Base-by-base conservation (phyloP, 2,113 vertebrate genomes). In the Osmerus eperlanus region DNA sequence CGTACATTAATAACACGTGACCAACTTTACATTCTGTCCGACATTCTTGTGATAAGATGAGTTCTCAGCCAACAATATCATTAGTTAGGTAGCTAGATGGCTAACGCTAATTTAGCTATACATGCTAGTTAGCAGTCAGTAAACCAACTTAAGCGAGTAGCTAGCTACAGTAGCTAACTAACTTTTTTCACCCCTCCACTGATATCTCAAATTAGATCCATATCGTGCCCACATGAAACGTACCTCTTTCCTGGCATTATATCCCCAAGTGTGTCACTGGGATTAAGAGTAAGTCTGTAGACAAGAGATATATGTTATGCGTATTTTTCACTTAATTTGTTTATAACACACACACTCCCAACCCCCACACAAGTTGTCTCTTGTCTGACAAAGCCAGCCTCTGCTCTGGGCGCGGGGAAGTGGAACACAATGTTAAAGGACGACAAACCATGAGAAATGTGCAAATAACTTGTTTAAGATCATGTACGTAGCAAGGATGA, bases 171-270 rank as follows among this genome's bases (percentile, higher is more conserved):
- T 68, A 72, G 73, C 25, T 32, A 65, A 4, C 41, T 65, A 65
- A 78, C 70, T 77, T 78, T 76, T 36, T 63, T 47, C 55, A 71
- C 62, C 60, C 64, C 58, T 6, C 1, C 53, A 8, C 25, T 28
- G 16, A 47, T 19, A 18, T 18, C 5, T 2, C 1, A 47, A 54
- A 0, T 16, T 25, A 16, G 1, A 3, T 0, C 0, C 16, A 64
- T 60, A 68, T 23, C 53, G 28, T 63, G 54, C 15, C 11, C 78
- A 59, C 65, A 2, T 3, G 25, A 73, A 67, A 90, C 92, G 88
- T 78, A 93, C 92, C 87, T 75, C 82, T 85, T 81, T 75, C 84
- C 90, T 77, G 87, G 89, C 92, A 93, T 93, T 76, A 81, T 93
- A 81, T 68, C 80, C 78, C 12, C 54, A 13, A 61, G 59, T 41